Base-by-base conservation (phyloP, 2,888 invertebrate species). In the Torymus tubicola region DNA sequence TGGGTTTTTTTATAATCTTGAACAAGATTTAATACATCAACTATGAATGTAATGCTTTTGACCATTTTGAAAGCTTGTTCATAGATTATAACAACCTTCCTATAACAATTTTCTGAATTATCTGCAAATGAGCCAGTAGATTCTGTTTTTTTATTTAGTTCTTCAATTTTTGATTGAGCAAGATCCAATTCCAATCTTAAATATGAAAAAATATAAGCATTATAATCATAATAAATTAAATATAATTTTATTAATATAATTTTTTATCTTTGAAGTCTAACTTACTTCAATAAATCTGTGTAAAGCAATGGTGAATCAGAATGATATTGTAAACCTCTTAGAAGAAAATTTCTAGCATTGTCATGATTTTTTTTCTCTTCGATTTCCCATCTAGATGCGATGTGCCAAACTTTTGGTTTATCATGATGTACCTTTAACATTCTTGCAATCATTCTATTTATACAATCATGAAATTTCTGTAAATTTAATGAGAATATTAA, bases 341-440 rank as follows among this genome's bases (percentile, higher is more conserved):
- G 92, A 18, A 97, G 91, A 82, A 95, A 93, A 81, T 92, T 93
- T 83, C 95, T 93, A 0, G 96, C 96, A 85, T 93, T 94, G 24
- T 94, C 93, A 13, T 94, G 88, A 84, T 95, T 94, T 53, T 93
- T 92, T 82, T 93, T 93, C 82, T 95, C 94, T 85, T 95, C 93
- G 73, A 94, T 93, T 89, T 96, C 96, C 94, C 95, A 96, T 85
- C 93, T 93, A 12, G 96, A 96, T 0, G 97, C 96, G 84, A 95
- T 91, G 78, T 95, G 93, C 96, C 97, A 98, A 82, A 95, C 92
- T 84, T 94, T 93, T 13, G 95, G 94, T 85, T 95, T 94, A 71
- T 95, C 94, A 14, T 94, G 93, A 88, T 96, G 96, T 10, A 94
- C 92, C 93, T 95, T 88, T 4, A 93, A 88, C 91, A 92, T 91